These are phyloP conservation scores for Salpingus planirostris DNA, from an alignment of 2,888 invertebrate genomes.

Conservation along the genomic window DNA sequence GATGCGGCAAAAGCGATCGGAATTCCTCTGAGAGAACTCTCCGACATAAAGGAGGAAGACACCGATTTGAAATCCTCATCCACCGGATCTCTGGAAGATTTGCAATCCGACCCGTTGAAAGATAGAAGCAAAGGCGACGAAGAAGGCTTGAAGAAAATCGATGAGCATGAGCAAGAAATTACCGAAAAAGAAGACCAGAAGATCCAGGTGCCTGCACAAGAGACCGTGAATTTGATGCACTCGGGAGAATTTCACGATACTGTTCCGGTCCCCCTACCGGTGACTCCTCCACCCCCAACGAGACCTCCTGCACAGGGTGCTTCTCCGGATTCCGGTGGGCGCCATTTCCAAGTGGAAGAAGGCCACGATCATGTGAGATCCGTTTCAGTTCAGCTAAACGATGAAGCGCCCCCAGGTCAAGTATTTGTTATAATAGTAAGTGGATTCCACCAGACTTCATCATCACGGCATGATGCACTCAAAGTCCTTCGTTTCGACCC, in stretches of 20 bases:
- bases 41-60: slow-evolving; percentile 13
- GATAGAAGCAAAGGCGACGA: too few species aligned
- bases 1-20: not conserved
- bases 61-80: slow-evolving; percentile 8
- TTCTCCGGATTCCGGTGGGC: not conserved
- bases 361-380: slow-evolving; percentile 16
- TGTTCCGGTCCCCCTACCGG: slow-evolving; percentile 5
- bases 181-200: slow-evolving; percentile 1
- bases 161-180: not conserved
- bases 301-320: slow-evolving; percentile 1
- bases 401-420: slow-evolving; percentile 38
- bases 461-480: not conserved
- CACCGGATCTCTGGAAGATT: too few species aligned
- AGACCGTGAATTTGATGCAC: slow-evolving; percentile 37
- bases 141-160: not conserved
- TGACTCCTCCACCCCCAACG: slow-evolving; percentile 2
- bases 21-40: slow-evolving; percentile 7
- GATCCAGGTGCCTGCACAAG: not conserved
- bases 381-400: slow-evolving; percentile 25
- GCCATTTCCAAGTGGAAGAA: too few species aligned
- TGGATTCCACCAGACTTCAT: slow-evolving; percentile 25
- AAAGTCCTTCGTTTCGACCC: too few species aligned
- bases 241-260: slow-evolving; percentile 50
- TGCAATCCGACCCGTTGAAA: slow-evolving; percentile 1
- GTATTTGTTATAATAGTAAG: slow-evolving; percentile 45